Base-by-base conservation (phyloP, 2,888 invertebrate genomes). In the Drosophila anomalata region DNA sequence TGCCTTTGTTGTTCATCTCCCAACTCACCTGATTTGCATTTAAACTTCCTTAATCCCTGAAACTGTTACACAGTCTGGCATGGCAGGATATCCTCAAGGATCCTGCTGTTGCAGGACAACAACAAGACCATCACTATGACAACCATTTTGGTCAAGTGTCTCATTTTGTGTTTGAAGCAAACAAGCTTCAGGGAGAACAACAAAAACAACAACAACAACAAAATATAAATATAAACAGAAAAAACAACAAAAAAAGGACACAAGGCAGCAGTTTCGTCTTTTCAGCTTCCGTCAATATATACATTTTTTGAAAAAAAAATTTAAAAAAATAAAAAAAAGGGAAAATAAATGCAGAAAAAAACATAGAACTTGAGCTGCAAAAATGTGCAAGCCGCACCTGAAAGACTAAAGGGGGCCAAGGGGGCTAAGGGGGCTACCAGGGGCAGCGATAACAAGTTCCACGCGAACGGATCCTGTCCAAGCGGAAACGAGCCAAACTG, bases 141-240 rank as follows among this genome's bases (percentile, higher is more conserved):
- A 61, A 78, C 69, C 70, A 81, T 57, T 67, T 85, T 75, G 68
- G 69, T 73, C 68, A 79, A 82, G 82, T 82, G 69, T 63, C 83
- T 87, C 75, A 85, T 82, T 87, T 80, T 87, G 75, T 85, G 85
- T 79, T 82, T 77, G 79, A 79, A 68, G 79, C 79, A 84, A 79
- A 74, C 77, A 80, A 7, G 29, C 29, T 29, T 29, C 9, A 29
- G 29, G 9, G 81, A 81, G 29, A 26, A 48, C 33, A 3, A 36
- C 7, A 2, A 17, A 24, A 22, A 22, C 17, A 17, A 17, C 17
- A 17, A 17, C 14, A 26, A 48, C 33, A 3, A 36, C 6, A 2
- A 17, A 24, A 22, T 17, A 17, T 17, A 17, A 17, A 17, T 17
- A 17, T 17, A 22, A 2, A 2, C 7, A 11, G 26, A 12, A 11